Conservation (phyloP, 2,113 vertebrate species). For the Xenopus tropicalis region UCB_Xtro_10.0 CM004445.2:107452501-107453000, state of each 20-base stretch:
- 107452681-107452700: too few species aligned
- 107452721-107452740: too few species aligned
- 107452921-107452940: background rate
- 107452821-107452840: too few species aligned
- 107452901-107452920: background rate
- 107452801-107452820: too few species aligned
- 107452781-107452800: too few species aligned
- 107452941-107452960: too few species aligned
- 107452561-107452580: constrained; percentile 74
- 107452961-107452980: too few species aligned
- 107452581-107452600: constrained; percentile 79
- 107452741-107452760: too few species aligned
- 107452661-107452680: too few species aligned
- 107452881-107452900: background rate
- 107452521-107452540: constrained; percentile 50
- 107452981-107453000: too few species aligned
- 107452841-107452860: background rate
- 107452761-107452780: too few species aligned
- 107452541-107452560: constrained; percentile 50
- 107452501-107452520: constrained; percentile 47
- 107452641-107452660: background rate
- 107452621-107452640: constrained; percentile 36
- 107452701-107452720: too few species aligned
- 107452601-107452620: constrained; percentile 69
- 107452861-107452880: background rate